Conservation (phyloP, 2,113 vertebrate species). For the Neogale vison region DNA sequence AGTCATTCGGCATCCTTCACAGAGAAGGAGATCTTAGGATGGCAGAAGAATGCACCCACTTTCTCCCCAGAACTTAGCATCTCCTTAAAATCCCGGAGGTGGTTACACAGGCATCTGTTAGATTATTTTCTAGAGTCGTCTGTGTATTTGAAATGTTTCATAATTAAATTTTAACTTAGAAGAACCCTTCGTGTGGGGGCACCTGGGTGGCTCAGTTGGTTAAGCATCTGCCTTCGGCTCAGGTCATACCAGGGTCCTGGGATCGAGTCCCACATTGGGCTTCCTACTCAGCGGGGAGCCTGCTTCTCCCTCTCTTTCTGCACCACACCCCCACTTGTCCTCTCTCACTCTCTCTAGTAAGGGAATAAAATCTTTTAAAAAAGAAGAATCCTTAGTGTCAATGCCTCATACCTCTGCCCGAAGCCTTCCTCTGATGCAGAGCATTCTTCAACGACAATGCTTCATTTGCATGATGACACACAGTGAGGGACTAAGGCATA, state of each 20-base stretch:
- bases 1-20: neutral
- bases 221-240: no score
- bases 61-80: neutral
- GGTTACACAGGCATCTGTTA: neutral
- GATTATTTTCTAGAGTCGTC: neutral
- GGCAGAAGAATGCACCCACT: neutral
- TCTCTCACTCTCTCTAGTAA: no score
- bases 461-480: neutral
- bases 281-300: no score
- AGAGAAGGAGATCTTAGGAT: neutral
- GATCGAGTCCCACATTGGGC: no score
- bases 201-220: no score
- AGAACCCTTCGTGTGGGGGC: neutral
- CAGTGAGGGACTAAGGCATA: neutral
- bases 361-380: no score
- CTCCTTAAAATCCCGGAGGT: neutral
- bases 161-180: neutral
- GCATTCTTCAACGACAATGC: neutral
- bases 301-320: no score
- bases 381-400: neutral
- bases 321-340: no score
- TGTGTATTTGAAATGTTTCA: neutral
- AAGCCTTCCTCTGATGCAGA: neutral
- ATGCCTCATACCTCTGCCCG: neutral
- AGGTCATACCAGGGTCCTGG: no score